Percentiles rank a stretch among this genome's conserved stretches.
Conservation (phyloP, 2,113 vertebrate species). For the Baryphthengus martii region DNA sequence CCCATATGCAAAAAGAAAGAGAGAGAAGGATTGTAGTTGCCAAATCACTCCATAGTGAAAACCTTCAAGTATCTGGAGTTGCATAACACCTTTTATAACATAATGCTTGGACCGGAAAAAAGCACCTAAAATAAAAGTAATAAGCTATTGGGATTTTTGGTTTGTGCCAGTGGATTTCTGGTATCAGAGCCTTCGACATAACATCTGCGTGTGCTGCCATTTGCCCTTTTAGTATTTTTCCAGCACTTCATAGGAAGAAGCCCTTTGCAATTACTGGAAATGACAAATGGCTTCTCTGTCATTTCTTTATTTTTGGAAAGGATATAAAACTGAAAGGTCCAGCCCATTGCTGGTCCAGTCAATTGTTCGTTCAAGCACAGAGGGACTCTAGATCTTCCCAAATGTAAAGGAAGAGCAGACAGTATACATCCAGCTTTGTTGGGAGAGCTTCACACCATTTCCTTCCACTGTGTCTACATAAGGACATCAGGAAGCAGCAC, state of each 20-base stretch:
- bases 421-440: background rate
- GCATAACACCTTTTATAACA: background rate
- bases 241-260: conserved; percentile 42
- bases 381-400: background rate
- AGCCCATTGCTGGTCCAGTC: background rate
- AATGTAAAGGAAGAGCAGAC: background rate
- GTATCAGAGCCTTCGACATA: background rate
- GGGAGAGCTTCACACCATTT: background rate
- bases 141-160: background rate
- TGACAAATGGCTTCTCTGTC: conserved; percentile 14
- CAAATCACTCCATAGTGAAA: background rate
- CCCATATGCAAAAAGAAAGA: background rate
- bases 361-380: background rate
- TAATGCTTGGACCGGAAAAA: conserved; percentile 13
- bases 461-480: background rate
- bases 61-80: background rate
- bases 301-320: conserved; percentile 52
- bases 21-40: background rate
- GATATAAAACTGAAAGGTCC: background rate
- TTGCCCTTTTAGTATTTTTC: conserved; percentile 52
- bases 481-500: background rate
- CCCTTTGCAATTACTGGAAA: conserved; percentile 55
- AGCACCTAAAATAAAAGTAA: conserved; percentile 1
- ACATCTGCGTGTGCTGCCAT: conserved; percentile 14
- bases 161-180: conserved; percentile 44